Evolutionary conservation across 2,797 vertebrate species (phyloP).

Genomic region (Sphenopsis melanotis): DNA sequence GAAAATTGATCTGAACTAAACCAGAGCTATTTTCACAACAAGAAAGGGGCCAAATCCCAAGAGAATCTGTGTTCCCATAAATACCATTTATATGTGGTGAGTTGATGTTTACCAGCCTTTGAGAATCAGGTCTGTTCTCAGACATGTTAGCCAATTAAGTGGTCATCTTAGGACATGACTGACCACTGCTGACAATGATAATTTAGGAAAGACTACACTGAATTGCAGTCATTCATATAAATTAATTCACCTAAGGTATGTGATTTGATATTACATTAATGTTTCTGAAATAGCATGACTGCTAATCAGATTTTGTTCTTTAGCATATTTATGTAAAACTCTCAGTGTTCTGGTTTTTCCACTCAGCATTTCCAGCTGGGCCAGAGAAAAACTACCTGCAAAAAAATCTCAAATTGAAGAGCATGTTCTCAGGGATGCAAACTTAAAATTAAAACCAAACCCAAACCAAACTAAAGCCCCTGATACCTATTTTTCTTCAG

Average conservation of each 20-base stretch:
- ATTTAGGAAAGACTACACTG: background rate
- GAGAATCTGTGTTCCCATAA: background rate
- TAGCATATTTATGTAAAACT: background rate
- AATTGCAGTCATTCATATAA: background rate
- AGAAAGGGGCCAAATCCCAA: background rate
- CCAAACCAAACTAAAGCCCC: background rate
- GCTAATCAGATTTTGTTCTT: background rate
- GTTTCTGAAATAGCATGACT: background rate
- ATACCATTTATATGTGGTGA: background rate
- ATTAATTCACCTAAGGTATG: background rate
- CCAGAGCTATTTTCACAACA: background rate
- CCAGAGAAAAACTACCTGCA: background rate
- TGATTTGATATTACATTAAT: background rate
- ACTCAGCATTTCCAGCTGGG: background rate
- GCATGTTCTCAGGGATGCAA: background rate
- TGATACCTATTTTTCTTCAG: constrained; percentile 22
- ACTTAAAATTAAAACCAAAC: constrained; percentile 13
- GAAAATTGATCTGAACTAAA: constrained; percentile 21
- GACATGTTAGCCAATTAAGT: background rate
- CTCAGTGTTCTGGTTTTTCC: background rate
- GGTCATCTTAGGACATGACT: constrained; percentile 1
- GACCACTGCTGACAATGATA: background rate
- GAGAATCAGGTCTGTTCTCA: constrained; percentile 10
- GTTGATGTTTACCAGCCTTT: constrained; percentile 12
- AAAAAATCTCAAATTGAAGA: background rate